Evolutionary conservation across 2,113 vertebrate species (phyloP), one percentile per base, ranked within the genome.

Genomic region (Peromyscus californicus): DNA sequence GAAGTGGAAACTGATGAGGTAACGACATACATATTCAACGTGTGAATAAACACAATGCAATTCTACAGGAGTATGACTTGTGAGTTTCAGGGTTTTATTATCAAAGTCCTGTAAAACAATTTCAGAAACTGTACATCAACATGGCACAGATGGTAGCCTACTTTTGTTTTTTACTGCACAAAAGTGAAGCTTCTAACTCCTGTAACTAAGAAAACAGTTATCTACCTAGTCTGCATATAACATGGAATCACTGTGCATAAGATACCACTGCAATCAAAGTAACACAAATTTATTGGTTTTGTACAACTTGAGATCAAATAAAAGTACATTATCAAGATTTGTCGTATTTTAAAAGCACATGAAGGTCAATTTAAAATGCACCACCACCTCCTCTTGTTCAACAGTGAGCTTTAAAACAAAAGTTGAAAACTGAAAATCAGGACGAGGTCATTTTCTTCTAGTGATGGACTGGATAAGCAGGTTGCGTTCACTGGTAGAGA

Each of bases 41-140:
- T 4, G 91, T 93, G 97, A 98, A 98, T 91, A 97, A 98, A 97
- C 94, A 95, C 94, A 97, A 90, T 95, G 83, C 72, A 80, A 97
- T 94, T 98, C 95, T 98, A 87, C 57, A 97, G 98, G 96, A 98
- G 98, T 97, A 89, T n/a, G 87, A 98, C 97, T 24, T 39, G 93
- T 95, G 83, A 97, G 98, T 99, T 99, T 98, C 96, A 98, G 98
- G 98, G 98, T 99, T 99, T 99, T 99, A 99, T 99, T 99, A 99
- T 99, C 99, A 99, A 99, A 99, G 99, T 98, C 98, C 97, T 99
- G 99, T 99, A 99, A 99, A 99, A 99, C 99, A 98, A 99, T 98
- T 99, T 99, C 98, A 98, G 98, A 99, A 99, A 99, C 99, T 99
- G 99, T 98, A 98, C 99, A 99, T 98, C 97, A 97, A 99, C 98